These are phyloP conservation scores for Magallana angulata DNA, from an alignment of 1,140 invertebrate species.

Conservation along the genomic window DNA sequence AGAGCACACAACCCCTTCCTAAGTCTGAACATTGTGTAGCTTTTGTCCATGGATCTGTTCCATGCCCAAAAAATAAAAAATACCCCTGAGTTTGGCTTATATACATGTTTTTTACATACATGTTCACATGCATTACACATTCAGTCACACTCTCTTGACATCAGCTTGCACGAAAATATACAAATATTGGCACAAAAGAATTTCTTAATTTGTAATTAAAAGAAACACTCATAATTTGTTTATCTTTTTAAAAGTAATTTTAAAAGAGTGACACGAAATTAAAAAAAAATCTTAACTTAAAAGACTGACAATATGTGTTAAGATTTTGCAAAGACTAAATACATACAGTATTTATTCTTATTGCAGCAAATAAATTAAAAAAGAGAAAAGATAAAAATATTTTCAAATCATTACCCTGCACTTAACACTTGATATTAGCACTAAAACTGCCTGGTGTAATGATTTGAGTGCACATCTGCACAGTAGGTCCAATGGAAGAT, in stretches of 20 bases:
- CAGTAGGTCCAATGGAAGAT: background rate
- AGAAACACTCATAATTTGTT: background rate
- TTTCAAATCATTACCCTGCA: background rate
- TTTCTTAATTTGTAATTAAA: slow-evolving; percentile 14
- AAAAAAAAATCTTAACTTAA: background rate
- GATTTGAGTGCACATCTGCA: background rate
- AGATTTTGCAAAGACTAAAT: slow-evolving; percentile 1
- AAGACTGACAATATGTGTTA: background rate
- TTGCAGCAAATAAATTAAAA: slow-evolving; percentile 33
- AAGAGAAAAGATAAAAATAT: background rate
- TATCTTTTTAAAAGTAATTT: background rate
- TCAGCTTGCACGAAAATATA: slow-evolving; percentile 21
- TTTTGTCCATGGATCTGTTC: slow-evolving; percentile 22
- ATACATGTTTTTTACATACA: slow-evolving; percentile 23
- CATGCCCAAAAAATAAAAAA: slow-evolving; percentile 1
- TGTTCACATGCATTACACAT: background rate
- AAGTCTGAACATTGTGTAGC: slow-evolving; percentile 15
- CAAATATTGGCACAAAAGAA: slow-evolving; percentile 36
- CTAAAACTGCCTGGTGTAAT: slow-evolving; percentile 15
- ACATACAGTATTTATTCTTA: background rate
- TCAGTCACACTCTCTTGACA: background rate
- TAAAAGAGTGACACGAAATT: background rate
- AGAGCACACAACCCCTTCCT: background rate
- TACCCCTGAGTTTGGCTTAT: slow-evolving; percentile 30
- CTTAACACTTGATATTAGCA: slow-evolving; percentile 15